Evolutionary conservation across 2,888 invertebrate species (phyloP).

Genomic region (Phyllotreta cruciferae): DNA sequence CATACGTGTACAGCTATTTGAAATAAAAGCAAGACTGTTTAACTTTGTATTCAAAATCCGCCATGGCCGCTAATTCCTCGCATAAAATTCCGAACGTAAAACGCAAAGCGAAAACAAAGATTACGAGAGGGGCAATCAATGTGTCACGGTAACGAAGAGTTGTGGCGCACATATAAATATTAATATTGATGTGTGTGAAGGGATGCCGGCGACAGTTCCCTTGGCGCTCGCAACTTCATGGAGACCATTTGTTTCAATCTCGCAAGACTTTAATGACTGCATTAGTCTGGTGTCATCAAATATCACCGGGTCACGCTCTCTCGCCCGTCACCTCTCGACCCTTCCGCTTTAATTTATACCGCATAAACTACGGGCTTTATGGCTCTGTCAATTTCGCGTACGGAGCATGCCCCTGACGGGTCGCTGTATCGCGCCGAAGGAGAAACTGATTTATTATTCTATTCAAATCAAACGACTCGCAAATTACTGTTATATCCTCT

Average conservation of each 20-base stretch:
- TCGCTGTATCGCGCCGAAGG: conserved; percentile 11
- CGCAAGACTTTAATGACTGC: conserved; percentile 56
- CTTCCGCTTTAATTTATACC: conserved; percentile 44
- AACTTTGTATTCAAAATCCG: too few species aligned
- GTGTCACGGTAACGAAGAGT: conserved; percentile 37
- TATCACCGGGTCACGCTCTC: conserved; percentile 47
- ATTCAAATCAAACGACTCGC: conserved; percentile 2
- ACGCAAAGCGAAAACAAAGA: neutral
- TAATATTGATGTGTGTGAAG: conserved; percentile 62
- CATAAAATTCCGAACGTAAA: too few species aligned
- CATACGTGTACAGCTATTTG: too few species aligned
- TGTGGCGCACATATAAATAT: conserved; percentile 35
- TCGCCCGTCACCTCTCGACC: conserved; percentile 39
- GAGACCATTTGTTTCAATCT: conserved; percentile 65
- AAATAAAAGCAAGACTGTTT: too few species aligned
- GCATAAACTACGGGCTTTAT: conserved; percentile 41
- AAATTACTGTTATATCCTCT: too few species aligned
- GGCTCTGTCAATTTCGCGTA: conserved; percentile 35
- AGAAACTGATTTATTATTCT: conserved; percentile 19
- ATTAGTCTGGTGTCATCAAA: conserved; percentile 52
- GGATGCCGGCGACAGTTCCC: conserved; percentile 61
- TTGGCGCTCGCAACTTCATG: conserved; percentile 52
- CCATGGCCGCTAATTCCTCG: too few species aligned
- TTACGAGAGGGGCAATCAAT: conserved; percentile 33
- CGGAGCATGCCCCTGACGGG: conserved; percentile 6